Conservation (phyloP, 35 echinoderm and acorn worm species). For the Heliocidaris erythrogramma region DNA sequence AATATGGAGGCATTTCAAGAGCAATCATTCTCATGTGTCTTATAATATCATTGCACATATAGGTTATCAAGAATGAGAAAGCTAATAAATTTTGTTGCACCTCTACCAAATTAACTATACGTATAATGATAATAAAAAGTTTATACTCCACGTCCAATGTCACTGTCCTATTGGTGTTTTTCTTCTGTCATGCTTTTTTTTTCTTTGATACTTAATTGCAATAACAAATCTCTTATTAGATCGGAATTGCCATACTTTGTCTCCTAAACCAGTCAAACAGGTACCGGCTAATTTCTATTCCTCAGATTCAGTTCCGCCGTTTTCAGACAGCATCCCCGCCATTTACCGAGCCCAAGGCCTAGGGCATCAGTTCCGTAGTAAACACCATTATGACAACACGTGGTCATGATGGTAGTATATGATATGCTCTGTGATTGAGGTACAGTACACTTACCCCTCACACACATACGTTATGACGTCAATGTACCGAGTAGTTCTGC, state of each 20-base stretch:
- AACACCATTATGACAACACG: conserved; percentile 16
- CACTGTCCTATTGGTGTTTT: neutral
- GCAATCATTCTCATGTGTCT: too few species aligned
- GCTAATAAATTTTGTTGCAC: too few species aligned
- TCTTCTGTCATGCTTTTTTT: neutral
- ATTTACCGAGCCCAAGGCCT: neutral
- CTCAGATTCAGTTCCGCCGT: neutral
- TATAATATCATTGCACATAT: too few species aligned
- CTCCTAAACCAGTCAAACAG: neutral
- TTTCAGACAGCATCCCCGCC: neutral
- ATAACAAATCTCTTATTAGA: neutral
- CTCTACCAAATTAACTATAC: too few species aligned
- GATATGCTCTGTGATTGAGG: neutral
- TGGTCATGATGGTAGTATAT: neutral
- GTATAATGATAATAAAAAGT: too few species aligned
- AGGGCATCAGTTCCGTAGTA: neutral
- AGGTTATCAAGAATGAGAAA: too few species aligned
- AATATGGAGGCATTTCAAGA: too few species aligned
- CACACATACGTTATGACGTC: neutral
- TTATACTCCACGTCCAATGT: too few species aligned
- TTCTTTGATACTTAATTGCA: neutral
- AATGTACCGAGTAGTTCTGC: neutral
- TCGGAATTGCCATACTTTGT: neutral
- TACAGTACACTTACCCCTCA: neutral
- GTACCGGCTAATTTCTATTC: neutral